Conservation (phyloP, 1,140 invertebrate species). For the Drosophila pectinifera region DNA sequence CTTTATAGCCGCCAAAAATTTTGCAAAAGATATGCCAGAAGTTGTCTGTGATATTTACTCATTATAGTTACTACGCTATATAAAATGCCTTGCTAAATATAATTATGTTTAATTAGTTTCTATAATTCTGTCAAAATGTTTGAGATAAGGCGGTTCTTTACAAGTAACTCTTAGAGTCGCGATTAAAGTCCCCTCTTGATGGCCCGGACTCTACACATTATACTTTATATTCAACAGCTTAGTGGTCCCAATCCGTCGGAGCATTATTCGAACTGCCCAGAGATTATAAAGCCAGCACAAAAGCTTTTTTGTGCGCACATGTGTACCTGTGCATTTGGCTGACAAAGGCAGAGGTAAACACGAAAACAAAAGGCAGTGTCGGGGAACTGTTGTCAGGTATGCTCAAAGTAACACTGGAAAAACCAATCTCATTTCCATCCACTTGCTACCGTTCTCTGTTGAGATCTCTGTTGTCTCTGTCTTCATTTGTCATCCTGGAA, state of each 20-base stretch:
- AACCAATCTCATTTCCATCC: conserved; percentile 32
- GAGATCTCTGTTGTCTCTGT: conserved; percentile 8
- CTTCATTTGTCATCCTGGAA: conserved; percentile 36
- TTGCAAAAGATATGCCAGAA: too few relatives aligned
- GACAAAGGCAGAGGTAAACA: conserved; percentile 52
- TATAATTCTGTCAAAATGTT: neutral
- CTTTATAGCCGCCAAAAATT: too few relatives aligned
- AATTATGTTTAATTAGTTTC: too few relatives aligned
- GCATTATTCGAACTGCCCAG: too few relatives aligned
- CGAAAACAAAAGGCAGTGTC: conserved; percentile 56
- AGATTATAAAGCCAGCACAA: too few relatives aligned
- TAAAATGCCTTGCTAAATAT: too few relatives aligned
- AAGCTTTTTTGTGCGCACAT: neutral
- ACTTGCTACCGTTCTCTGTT: conserved; percentile 36
- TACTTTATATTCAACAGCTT: neutral
- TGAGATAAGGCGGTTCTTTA: neutral
- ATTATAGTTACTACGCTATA: too few relatives aligned
- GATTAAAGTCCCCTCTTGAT: neutral
- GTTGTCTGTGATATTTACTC: neutral
- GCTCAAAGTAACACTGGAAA: conserved; percentile 8
- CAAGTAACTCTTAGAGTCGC: neutral
- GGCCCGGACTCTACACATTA: neutral
- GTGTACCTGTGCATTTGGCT: conserved; percentile 33
- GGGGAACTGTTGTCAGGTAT: conserved; percentile 25
- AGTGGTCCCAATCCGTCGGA: too few relatives aligned